Evolutionary conservation across 2,888 invertebrate genomes (phyloP), one percentile per base, ranked within the genome.

Genomic region (Colletes collaris): DNA sequence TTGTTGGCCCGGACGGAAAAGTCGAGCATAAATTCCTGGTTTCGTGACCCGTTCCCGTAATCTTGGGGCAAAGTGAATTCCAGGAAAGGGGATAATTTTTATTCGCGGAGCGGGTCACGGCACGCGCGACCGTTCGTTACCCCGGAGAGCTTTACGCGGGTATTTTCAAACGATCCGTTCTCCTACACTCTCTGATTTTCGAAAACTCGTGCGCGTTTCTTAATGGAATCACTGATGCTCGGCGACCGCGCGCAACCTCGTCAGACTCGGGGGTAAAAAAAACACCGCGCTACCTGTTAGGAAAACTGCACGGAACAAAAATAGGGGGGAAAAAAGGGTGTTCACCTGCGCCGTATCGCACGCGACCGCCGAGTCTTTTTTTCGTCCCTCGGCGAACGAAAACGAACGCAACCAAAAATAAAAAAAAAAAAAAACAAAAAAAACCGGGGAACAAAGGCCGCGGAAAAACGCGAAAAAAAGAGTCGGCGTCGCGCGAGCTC

Each of bases 231-330:
- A 49, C 16, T 13, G 67, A 67, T 16, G 58, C 67, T 58, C 56
- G 66, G 44, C 66, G 56, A 56, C 56, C 66, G 37, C 56, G n/a
- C 55, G 56, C 44, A 46, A 67, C 66, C 16, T 58, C 67, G 67
- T 37, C 58, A 10, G 49, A 16, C 49, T 46, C 55, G 8, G 16
- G 16, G 16, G 16, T 16, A 27, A 44, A 55, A 52, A 27, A 49
- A 58, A 49, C 10, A 10, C n/a, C 5, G 13, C 11, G 40, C n/a
- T 56, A 35, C 58, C 58, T 11, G 49, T 58, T 49, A 49, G 58
- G 16, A 55, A 16, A 35, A 27, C 56, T 11, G 56, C 35, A 46
- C 10, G 56, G 46, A 53, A 58, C 10, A 27, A 44, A 55, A 66
- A 55, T 1, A 13, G 10, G 35, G 19, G 19, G 10, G 16, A 27